Conservation (phyloP, 1,140 invertebrate genomes). For the Ceratoteleas bidentatus region DNA sequence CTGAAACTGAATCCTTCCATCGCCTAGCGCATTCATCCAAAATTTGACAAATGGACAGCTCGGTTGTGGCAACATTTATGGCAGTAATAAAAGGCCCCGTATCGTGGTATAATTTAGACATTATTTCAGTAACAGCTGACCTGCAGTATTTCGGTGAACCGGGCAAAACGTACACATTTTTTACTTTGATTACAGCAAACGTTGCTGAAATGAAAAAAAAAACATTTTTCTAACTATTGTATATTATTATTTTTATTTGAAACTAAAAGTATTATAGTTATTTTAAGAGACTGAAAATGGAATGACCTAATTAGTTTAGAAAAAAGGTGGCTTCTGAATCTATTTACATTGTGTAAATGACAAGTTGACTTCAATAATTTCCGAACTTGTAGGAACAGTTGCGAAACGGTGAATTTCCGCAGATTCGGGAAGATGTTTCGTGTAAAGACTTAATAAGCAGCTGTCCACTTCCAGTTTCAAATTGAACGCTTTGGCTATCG, state of each 20-base stretch:
- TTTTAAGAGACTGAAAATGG: no score
- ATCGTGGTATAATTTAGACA: constrained; percentile 49
- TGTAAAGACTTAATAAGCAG: constrained; percentile 81
- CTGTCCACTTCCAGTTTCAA: constrained; percentile 81
- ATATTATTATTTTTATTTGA: neutral
- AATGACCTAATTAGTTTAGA: no score
- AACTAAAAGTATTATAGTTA: neutral
- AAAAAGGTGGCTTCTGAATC: no score
- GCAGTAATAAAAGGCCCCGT: constrained; percentile 49
- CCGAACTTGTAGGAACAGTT: constrained; percentile 68
- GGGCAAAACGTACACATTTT: constrained; percentile 87
- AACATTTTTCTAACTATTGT: no score
- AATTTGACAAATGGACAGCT: constrained; percentile 82
- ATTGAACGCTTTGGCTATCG: constrained; percentile 85
- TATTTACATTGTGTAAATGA: constrained; percentile 35
- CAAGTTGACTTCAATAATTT: constrained; percentile 68
- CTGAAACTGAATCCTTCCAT: constrained; percentile 82
- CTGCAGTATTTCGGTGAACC: constrained; percentile 86
- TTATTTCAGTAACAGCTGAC: constrained; percentile 78
- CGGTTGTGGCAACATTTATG: constrained; percentile 81
- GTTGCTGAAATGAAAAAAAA: constrained; percentile 33
- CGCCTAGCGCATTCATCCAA: constrained; percentile 82
- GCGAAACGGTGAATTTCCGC: constrained; percentile 63
- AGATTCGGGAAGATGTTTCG: constrained; percentile 60
- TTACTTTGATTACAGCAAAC: constrained; percentile 84